Base-by-base conservation (phyloP, 92 coral and sea anemone species). In the Pocillopora meandrina region DNA sequence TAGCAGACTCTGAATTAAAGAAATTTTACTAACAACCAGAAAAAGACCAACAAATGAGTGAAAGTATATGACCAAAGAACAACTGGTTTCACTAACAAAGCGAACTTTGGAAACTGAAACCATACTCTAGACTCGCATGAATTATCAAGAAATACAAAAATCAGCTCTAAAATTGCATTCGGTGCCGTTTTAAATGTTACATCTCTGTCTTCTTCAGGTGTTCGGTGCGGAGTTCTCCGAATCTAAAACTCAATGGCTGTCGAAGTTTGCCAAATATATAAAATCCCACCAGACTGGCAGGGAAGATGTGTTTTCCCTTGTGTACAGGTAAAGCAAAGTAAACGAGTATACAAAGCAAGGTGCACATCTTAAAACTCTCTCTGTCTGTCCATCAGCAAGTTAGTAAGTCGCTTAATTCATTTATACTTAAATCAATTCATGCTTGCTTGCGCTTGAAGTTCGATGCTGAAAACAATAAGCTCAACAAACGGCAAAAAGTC, bases 311-410 rank as follows among this genome's bases (percentile, higher is more conserved):
- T 57, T 34, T 15, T 75, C 79, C 8, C 79, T 75, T 31, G 49
- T 75, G 12, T 75, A 75, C 79, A 56, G 79, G 79, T 75, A 75
- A 75, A 17, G 13, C 17, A 11, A n/a, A 61, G 65, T 12, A 17
- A 61, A n/a, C 19, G 65, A 3, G 65, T 17, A 2, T 17, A 61
- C 47, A 42, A 42, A 42, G 52, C 52, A 42, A 42, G 52, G 52
- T 42, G 52, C 5, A 42, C 8, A 42, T 42, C 52, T 42, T 12
- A 59, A 7, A 59, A 59, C 16, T 12, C 16, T 12, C 16, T 5
- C 62, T 12, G 14, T 59, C 62, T 10, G 14, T 2, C 62, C 16
- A 12, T 2, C 62, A 59, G 14, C 18, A 12, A 2, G 62, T 59
- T 12, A 12, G 62, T 59, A 1, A 12, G 62, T 59, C 62, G 10